Percentiles rank a stretch among this genome's conserved stretches.
These are phyloP conservation scores for Acipenser transmontanus DNA, from an alignment of 2,797 vertebrate genomes.

Conservation along the genomic window DNA sequence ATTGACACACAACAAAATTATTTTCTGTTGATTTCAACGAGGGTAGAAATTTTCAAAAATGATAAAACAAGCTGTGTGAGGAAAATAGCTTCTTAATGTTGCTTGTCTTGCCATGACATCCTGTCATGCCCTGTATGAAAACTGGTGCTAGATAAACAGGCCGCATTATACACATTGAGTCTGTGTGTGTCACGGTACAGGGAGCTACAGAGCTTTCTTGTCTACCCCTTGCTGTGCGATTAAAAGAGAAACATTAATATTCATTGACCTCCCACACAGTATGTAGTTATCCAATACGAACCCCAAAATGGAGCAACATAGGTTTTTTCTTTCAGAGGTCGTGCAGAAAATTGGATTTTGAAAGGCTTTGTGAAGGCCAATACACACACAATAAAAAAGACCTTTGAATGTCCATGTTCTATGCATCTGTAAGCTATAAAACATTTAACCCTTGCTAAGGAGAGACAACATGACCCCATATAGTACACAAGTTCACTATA, in stretches of 20 bases:
- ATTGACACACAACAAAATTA: no score
- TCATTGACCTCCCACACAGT: conserved; percentile 47
- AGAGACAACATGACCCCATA: no score
- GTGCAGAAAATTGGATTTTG: conserved; percentile 1
- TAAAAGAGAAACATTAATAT: conserved; percentile 61
- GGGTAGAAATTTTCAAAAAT: no score
- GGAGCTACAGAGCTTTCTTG: conserved; percentile 19
- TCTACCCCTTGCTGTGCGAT: conserved; percentile 49
- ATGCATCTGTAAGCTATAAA: no score
- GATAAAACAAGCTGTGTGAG: not conserved
- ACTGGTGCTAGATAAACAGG: conserved; percentile 6
- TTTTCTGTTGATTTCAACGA: no score
- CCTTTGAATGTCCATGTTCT: not conserved
- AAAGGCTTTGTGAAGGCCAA: not conserved
- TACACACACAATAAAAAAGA: not conserved
- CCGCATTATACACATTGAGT: not conserved
- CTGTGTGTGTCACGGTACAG: conserved; percentile 1
- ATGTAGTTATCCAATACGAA: conserved; percentile 44
- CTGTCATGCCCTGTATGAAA: not conserved
- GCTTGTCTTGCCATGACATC: not conserved
- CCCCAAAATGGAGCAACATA: conserved; percentile 52
- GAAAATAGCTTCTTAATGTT: not conserved
- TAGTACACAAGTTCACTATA: no score
- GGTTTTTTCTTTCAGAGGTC: conserved; percentile 45
- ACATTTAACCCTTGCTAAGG: no score